phyloP scores from a whole-genome alignment of 2,797 vertebrate genomes.

The Sebastes cheni region DNA sequence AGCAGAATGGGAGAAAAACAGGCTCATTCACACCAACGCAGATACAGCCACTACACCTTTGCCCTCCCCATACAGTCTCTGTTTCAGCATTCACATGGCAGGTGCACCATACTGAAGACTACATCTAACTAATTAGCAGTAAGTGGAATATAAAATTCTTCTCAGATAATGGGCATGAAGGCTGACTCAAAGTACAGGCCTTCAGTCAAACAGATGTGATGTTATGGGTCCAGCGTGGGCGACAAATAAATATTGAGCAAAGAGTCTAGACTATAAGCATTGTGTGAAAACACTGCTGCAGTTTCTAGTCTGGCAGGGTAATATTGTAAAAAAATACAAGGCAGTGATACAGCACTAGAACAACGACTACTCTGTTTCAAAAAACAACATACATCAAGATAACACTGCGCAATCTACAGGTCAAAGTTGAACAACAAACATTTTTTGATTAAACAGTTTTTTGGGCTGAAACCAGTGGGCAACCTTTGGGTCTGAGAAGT shows the following conservation, averaged over 20 bases:
- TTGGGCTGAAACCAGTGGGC: not conserved
- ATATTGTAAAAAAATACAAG: not conserved
- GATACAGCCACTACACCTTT: conserved; percentile 26
- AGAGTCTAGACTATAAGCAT: not conserved
- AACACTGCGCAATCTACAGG: not conserved
- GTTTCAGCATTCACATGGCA: conserved; percentile 14
- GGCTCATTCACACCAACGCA: conserved; percentile 26
- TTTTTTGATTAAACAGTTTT: not conserved
- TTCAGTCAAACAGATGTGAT: not conserved
- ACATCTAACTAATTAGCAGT: conserved; percentile 14
- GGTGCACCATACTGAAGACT: not conserved
- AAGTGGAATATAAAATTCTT: conserved; percentile 1
- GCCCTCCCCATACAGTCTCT: conserved; percentile 2
- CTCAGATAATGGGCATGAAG: not conserved
- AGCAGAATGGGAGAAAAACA: not conserved
- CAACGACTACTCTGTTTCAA: not conserved
- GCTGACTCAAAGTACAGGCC: not conserved
- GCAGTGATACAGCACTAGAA: not conserved
- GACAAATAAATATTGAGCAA: not conserved
- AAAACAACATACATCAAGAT: not conserved
- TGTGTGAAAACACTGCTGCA: not conserved
- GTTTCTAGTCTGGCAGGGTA: not conserved
- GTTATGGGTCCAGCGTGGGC: not conserved
- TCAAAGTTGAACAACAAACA: not conserved
- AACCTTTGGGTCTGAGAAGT: too few relatives aligned